Conservation (phyloP, 1,140 invertebrate genomes). For the Holcopasites calliopsidis region DNA sequence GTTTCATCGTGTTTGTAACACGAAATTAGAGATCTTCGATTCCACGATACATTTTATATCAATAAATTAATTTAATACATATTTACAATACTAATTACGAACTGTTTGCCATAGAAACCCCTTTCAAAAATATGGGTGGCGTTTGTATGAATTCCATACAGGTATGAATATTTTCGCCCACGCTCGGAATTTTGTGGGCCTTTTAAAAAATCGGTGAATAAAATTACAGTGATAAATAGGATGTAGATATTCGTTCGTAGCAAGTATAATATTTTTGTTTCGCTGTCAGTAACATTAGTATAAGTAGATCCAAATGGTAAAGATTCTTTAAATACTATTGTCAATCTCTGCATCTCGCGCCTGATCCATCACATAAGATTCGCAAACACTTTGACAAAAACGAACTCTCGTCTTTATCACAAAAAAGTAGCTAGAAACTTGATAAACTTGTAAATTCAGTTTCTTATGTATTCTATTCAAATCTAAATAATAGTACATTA, state of each 20-base stretch:
- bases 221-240: background rate
- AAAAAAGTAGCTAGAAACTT: too few species aligned
- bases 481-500: background rate
- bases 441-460: too few species aligned
- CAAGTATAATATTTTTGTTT: too few species aligned
- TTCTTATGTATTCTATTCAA: background rate
- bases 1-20: background rate
- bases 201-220: background rate
- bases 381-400: background rate
- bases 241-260: background rate
- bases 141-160: background rate
- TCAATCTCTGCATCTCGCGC: background rate
- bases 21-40: slow-evolving; percentile 31
- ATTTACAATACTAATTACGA: slow-evolving; percentile 35
- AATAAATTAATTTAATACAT: slow-evolving; percentile 54
- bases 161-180: background rate
- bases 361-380: background rate
- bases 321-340: too few species aligned
- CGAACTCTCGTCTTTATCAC: background rate
- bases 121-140: background rate
- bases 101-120: background rate
- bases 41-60: slow-evolving; percentile 16
- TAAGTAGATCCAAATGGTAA: too few species aligned
- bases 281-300: too few species aligned
- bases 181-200: background rate